phyloP scores from a whole-genome alignment of 2,113 vertebrate genomes.

The Siniperca chuatsi region DNA sequence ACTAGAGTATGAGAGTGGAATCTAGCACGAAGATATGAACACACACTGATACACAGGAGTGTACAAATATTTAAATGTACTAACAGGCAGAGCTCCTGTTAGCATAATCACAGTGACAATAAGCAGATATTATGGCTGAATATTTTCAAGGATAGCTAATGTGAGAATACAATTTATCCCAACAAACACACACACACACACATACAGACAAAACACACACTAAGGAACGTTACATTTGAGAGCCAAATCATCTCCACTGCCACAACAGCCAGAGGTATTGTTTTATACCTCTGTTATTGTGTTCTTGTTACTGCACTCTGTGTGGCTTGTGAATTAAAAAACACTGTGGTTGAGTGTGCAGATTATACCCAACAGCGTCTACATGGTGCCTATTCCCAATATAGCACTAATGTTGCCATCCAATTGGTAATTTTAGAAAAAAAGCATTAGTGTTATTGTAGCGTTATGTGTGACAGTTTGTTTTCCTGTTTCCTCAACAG shows the following conservation, averaged over 20 bases:
- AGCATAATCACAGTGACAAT: slow-evolving; percentile 36
- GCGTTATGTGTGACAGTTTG: background rate
- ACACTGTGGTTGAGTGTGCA: slow-evolving; percentile 12
- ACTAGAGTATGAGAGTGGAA: background rate
- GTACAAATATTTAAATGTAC: slow-evolving; percentile 42
- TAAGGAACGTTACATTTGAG: background rate
- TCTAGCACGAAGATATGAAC: background rate
- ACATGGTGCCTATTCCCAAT: background rate
- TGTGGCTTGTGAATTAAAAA: slow-evolving; percentile 23
- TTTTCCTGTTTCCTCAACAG: background rate
- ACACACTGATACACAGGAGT: background rate
- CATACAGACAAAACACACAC: slow-evolving; percentile 4
- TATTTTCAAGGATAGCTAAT: slow-evolving; percentile 17
- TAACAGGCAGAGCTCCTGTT: slow-evolving; percentile 27
- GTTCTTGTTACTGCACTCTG: background rate
- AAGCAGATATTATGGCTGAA: slow-evolving; percentile 26
- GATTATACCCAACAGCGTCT: slow-evolving; percentile 11
- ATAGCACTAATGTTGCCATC: background rate
- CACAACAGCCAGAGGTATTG: slow-evolving; percentile 25
- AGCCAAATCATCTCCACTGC: slow-evolving; percentile 10
- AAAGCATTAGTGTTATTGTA: background rate
- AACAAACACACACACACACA: background rate
- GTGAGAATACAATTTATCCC: slow-evolving; percentile 9
- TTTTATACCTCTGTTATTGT: slow-evolving; percentile 21
- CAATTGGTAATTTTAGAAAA: background rate